phyloP scores from a whole-genome alignment of 1,140 invertebrate species.

The Epicauta chinensis region DNA sequence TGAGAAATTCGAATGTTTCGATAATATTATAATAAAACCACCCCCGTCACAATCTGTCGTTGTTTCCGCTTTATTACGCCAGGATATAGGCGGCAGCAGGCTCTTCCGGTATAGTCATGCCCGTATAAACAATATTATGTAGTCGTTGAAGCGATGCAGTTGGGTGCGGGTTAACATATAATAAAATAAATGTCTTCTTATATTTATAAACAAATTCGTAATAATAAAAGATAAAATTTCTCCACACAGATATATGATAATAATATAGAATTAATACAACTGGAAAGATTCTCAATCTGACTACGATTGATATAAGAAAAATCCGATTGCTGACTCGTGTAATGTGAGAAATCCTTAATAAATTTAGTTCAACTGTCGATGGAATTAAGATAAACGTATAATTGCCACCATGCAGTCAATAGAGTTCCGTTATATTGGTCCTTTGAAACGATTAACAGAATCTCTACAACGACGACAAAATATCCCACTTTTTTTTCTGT shows the following conservation, averaged over 20 bases:
- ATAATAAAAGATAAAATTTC: too few relatives aligned
- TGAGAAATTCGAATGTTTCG: background rate
- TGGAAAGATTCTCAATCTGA: slow-evolving; percentile 11
- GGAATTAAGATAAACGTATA: slow-evolving; percentile 1
- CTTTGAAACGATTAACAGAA: too few relatives aligned
- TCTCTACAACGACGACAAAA: background rate
- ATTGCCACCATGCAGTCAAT: background rate
- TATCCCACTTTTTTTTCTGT: background rate
- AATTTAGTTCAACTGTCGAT: slow-evolving; percentile 1
- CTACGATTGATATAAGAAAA: background rate
- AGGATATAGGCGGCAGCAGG: slow-evolving; percentile 29
- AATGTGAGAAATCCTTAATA: slow-evolving; percentile 7
- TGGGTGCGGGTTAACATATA: slow-evolving; percentile 14
- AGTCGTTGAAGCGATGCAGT: slow-evolving; percentile 10
- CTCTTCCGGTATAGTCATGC: slow-evolving; percentile 21
- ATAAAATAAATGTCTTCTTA: too few relatives aligned
- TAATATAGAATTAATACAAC: background rate
- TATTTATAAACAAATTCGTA: too few relatives aligned
- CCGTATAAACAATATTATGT: slow-evolving; percentile 11
- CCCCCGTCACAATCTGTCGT: slow-evolving; percentile 24
- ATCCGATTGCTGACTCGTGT: background rate
- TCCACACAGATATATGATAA: too few relatives aligned
- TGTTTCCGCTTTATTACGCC: slow-evolving; percentile 28
- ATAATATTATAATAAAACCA: background rate
- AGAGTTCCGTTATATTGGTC: background rate